Evolutionary conservation across 2,113 vertebrate species (phyloP), one percentile per base, ranked within the genome.

Genomic region (Gila orcuttii): DNA sequence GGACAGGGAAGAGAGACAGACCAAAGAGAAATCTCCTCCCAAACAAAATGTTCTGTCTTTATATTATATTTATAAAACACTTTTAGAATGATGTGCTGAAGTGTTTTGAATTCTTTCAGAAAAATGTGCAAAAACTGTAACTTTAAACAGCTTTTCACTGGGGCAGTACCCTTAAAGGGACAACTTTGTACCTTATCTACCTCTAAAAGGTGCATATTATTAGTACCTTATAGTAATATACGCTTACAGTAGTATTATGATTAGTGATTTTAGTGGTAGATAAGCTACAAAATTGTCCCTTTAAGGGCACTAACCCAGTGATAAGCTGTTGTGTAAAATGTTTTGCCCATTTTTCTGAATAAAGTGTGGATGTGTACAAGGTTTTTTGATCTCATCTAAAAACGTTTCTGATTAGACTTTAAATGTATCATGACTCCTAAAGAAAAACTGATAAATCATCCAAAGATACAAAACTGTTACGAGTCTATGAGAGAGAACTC

Each of bases 1-100:
- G 85, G 82, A 89, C 77, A 75, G 79, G 45, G 69, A 74, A 82
- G 57, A 79, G 57, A 82, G 68, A 66, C 17, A 83, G 25, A 19
- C 28, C 17, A 50, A 57, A 83, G 75, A 59, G 17, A 52, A 21
- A 66, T 25, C 11, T 15, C 47, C 25, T 77, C 15, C 1, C 47
- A 21, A 71, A 39, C 33, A 39, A 33, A 42, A 76, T 47, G 71
- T 15, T 74, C 39, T 47, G 36, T 64, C 23, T 66, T 25, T 66
- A 25, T 66, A 7, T 47, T 47, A 47, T 12, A 47, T 74, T 36
- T 21, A 69, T 9, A 69, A 69, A 69, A 19, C 31, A 69, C 8
- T 69, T 69, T 69, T 7, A 69, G 39, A 25, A 23, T 45, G 2
- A 12, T 12, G 21, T 73, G 39, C 2, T n/a, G 13, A 47, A 7